Conservation (phyloP, 2,113 vertebrate genomes). For the Forbesichthys papilliferus region DNA sequence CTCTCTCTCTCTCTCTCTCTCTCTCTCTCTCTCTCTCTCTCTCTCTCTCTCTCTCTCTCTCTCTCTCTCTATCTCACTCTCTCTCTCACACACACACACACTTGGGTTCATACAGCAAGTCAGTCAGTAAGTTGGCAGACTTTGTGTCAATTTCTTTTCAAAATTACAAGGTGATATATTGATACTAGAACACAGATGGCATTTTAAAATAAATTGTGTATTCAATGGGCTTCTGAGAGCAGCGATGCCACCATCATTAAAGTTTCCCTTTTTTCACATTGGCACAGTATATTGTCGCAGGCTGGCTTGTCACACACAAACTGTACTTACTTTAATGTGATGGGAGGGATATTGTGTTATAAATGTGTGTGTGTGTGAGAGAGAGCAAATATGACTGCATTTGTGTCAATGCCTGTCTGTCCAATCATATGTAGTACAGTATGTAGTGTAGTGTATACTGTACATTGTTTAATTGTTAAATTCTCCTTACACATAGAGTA, state of each 20-base stretch:
- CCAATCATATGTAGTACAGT: background rate
- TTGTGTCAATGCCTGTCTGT: conserved; percentile 26
- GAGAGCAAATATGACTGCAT: conserved; percentile 11
- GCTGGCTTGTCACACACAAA: background rate
- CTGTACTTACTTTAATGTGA: background rate
- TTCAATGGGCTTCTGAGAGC: background rate
- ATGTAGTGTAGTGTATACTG: background rate
- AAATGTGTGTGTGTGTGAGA: conserved; percentile 14
- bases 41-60: background rate
- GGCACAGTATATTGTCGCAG: background rate
- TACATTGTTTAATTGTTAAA: background rate
- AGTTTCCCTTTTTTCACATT: background rate
- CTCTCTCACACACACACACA: conserved; percentile 26
- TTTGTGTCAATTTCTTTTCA: no score
- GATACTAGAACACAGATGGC: no score
- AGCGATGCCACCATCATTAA: background rate
- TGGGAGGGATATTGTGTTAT: conserved; percentile 12
- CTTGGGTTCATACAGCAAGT: conserved; percentile 16
- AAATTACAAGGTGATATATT: no score
- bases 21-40: conserved; percentile 10
- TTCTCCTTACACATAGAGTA: background rate
- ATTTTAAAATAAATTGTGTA: no score
- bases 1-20: no score
- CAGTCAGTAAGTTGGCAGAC: no score
- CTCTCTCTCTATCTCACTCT: conserved; percentile 3